These are phyloP conservation scores for Natator depressus DNA, from an alignment of 2,113 vertebrate genomes.

Conservation along the genomic window DNA sequence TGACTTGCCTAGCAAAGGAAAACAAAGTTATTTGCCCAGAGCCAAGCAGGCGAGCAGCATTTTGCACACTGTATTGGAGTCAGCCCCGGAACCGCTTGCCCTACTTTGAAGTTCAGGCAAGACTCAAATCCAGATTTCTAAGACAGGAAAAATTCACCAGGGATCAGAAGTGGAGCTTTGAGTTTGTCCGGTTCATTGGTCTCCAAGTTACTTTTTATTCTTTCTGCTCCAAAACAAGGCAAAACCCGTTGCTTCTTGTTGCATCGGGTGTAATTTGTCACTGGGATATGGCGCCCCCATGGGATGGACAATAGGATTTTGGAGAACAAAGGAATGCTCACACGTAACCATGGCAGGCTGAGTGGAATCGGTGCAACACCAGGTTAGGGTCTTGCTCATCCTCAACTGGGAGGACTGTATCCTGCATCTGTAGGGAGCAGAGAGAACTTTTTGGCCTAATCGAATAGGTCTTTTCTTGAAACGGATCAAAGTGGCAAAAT, in stretches of 20 bases:
- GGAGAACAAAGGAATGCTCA: not conserved
- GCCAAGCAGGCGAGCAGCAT: not conserved
- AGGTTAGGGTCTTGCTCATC: not conserved
- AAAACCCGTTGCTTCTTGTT: not conserved
- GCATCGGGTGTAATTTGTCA: not conserved
- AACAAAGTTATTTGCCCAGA: not conserved
- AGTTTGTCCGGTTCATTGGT: not conserved
- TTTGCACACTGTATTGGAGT: not conserved
- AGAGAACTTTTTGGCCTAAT: not conserved
- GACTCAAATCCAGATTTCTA: not conserved
- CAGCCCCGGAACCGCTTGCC: not conserved
- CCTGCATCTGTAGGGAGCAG: not conserved
- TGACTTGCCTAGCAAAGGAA: not conserved
- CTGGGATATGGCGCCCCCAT: not conserved
- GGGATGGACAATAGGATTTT: not conserved
- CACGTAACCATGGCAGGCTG: too few species aligned
- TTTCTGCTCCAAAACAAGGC: not conserved
- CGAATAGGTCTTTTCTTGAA: accelerated
- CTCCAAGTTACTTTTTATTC: not conserved
- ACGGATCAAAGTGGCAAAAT: not conserved
- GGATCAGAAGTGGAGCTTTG: not conserved
- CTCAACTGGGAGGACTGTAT: not conserved
- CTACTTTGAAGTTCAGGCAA: not conserved
- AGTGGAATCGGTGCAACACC: not conserved
- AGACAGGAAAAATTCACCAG: not conserved